Base-by-base conservation (phyloP, 1,140 invertebrate genomes). In the Drosophila auraria region DNA sequence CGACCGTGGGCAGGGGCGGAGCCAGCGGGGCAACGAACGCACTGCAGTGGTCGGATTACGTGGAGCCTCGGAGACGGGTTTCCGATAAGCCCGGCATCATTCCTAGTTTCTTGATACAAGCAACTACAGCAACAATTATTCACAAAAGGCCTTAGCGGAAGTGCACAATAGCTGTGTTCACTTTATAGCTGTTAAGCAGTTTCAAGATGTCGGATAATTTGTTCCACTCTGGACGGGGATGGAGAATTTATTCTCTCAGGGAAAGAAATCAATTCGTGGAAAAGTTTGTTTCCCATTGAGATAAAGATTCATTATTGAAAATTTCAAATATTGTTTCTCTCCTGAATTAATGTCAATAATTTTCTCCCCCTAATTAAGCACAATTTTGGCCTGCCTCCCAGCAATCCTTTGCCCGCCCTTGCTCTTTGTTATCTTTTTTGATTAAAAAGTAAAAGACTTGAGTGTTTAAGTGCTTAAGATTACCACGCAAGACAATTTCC, bases 21-120 rank as follows among this genome's bases (percentile, higher is more conserved):
- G n/a, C 6, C 14, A 30, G 9, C 11, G 50, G 74, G n/a, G 40
- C 25, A 30, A 9, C 23, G 5, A 56, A 51, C 74, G 59, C 60
- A 83, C n/a, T 80, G 60, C 76, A 65, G 70, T 56, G 44, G 25
- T 45, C 30, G 70, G 38, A 65, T 70, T 57, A 58, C 60, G 44
- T 17, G 40, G 17, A 44, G 42, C 38, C 44, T 27, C 38, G 33
- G 38, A 45, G 30, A 30, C 25, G 63, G 9, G 38, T 8, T 6
- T 27, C 42, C 27, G 81, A 83, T 83, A 83, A 83, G 72, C 82
- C 53, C 44, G 77, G 69, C 72, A 84, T 66, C 60, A 66, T 54
- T 84, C 76, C 30, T 42, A 50, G 60, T 60, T 50, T 58, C 12
- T 36, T 54, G 77, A 80, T 83, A 83, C 80, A 68, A 14, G 14